Conservation (phyloP, 2,888 invertebrate species). For the Lycocerus yunnanus region DNA sequence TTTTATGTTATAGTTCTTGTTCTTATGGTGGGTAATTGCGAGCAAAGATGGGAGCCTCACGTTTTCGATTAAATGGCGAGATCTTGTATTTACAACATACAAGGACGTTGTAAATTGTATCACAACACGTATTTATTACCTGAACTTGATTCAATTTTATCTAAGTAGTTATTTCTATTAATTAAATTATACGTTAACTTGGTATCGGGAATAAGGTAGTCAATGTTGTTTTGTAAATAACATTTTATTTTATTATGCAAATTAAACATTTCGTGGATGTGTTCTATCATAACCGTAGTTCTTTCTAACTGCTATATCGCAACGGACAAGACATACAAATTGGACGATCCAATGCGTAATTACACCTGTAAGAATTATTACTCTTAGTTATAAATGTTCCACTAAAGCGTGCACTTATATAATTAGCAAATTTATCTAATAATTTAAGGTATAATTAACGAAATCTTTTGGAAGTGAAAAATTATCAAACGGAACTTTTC, state of each 20-base stretch:
- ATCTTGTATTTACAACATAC: slow-evolving; percentile 23
- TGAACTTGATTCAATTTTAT: slow-evolving; percentile 1
- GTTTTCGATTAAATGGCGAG: slow-evolving; percentile 23
- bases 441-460: slow-evolving; percentile 5
- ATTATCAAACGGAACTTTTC: not conserved
- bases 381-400: not conserved
- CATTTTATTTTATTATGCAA: not conserved
- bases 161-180: not conserved
- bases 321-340: not conserved
- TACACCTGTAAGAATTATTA: not conserved
- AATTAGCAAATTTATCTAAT: slow-evolving; percentile 17
- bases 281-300: not conserved
- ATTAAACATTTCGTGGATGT: not conserved
- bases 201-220: not conserved
- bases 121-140: slow-evolving; percentile 1
- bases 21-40: slow-evolving; percentile 15
- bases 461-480: not conserved
- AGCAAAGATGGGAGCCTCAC: slow-evolving; percentile 23
- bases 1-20: slow-evolving; percentile 7
- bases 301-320: not conserved
- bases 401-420: not conserved
- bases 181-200: not conserved
- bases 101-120: slow-evolving; percentile 23
- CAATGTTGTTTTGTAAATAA: not conserved
- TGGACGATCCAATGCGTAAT: not conserved